These are phyloP conservation scores for Orchesella cincta DNA, from an alignment of 1,140 invertebrate species.

Conservation along the genomic window DNA sequence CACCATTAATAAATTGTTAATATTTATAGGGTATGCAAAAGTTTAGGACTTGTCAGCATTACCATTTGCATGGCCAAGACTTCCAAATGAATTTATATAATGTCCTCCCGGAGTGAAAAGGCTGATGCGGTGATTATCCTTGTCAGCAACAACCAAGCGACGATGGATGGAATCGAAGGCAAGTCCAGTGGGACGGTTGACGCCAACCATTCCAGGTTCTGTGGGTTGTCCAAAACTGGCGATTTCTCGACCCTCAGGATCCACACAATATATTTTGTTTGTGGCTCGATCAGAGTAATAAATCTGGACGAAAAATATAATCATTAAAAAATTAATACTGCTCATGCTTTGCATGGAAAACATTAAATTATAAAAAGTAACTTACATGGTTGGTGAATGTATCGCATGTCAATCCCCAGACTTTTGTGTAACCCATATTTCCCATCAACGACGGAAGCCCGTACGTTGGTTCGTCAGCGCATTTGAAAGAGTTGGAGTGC, in stretches of 20 bases:
- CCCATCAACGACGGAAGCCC: neutral
- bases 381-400: neutral
- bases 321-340: neutral
- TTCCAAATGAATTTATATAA: slow-evolving; percentile 6
- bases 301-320: neutral
- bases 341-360: neutral
- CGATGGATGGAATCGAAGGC: neutral
- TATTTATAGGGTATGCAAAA: neutral
- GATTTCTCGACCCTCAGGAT: neutral
- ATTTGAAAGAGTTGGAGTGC: neutral
- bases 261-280: neutral
- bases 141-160: neutral
- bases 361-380: neutral
- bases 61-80: neutral
- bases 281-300: neutral
- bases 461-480: neutral
- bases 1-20: neutral
- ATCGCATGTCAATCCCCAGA: neutral
- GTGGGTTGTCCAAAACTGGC: neutral
- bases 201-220: neutral
- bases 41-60: neutral
- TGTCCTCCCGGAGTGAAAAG: neutral
- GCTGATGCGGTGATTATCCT: slow-evolving; percentile 4
- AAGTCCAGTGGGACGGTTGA: neutral
- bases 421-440: neutral